Conservation (phyloP, 2,888 invertebrate genomes). For the Idaea dimidiata region DNA sequence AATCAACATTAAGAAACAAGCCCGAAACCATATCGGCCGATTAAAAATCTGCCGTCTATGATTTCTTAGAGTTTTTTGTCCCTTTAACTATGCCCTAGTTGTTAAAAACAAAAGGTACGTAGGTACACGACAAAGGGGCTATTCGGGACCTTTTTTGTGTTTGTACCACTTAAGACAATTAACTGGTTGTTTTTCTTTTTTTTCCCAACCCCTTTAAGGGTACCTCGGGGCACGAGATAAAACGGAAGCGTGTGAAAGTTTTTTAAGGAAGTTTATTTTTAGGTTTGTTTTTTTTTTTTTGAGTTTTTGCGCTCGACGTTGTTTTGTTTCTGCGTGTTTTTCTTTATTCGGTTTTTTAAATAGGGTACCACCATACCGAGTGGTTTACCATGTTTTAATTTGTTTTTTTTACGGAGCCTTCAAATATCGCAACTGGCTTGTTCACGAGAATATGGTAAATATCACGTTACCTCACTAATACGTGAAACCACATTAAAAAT, state of each 20-base stretch:
- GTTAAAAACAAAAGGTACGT: conserved; percentile 47
- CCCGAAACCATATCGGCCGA: background rate
- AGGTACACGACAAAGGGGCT: conserved; percentile 33
- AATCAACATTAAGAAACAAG: background rate
- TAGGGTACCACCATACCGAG: too few species aligned
- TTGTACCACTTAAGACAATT: conserved; percentile 64
- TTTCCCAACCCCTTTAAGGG: conserved; percentile 37
- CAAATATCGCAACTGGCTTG: too few species aligned
- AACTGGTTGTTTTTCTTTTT: conserved; percentile 47
- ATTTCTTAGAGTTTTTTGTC: conserved; percentile 5
- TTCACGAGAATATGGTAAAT: too few species aligned
- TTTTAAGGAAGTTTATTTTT: conserved; percentile 15
- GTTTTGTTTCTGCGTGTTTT: conserved; percentile 2
- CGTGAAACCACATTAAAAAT: too few species aligned
- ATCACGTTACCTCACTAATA: too few species aligned
- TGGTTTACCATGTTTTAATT: too few species aligned
- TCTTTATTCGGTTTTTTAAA: too few species aligned
- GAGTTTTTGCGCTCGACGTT: conserved; percentile 1
- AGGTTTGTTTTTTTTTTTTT: conserved; percentile 15
- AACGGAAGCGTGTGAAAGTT: conserved; percentile 14
- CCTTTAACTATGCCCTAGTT: conserved; percentile 39
- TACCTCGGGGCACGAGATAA: conserved; percentile 17
- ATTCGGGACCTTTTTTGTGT: conserved; percentile 47
- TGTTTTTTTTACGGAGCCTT: too few species aligned
- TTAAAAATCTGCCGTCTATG: background rate